Base-by-base conservation (phyloP, 1,140 invertebrate genomes). In the Ganaspis sp. region DNA sequence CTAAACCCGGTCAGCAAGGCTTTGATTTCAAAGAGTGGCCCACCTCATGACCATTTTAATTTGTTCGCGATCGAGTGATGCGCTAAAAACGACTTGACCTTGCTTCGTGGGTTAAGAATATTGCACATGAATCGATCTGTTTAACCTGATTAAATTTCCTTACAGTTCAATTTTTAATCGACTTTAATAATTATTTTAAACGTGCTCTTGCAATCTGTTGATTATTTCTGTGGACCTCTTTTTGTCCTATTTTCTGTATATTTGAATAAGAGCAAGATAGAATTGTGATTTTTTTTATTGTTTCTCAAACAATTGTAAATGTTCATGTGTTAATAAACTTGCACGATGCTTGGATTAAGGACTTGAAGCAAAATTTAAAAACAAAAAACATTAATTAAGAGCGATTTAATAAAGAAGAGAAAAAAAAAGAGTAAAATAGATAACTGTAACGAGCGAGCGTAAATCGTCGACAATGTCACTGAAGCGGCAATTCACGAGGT, bases 1-100 rank as follows among this genome's bases (percentile, higher is more conserved):
- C 91, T 87, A 91, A 91, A 89, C 91, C 91, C 82, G 90, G 90
- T 86, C 91, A 91, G 87, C 92, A 92, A 92, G 90, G 90, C 85
- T 93, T 92, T 91, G 92, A 93, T 90, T 93, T 92, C 90, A 93
- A 92, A 92, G 92, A 93, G 87, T 93, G 92, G 92, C 92, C 92
- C 87, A 90, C 92, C 86, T 92, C 92, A 92, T 93, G 92, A 93
- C 92, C 89, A 87, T 91, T 91, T 91, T 91, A 91, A 91, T 90
- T 90, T 73, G 90, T 79, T 84, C 86, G 84, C 84, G 86, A 87
- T 82, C 84, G 87, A 89, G 85, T 86, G 73, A 88, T 89, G 88
- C 88, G 88, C 88, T 89, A 73, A 89, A 87, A 72, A 77, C 82
- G 83, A 86, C 85, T 86, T 86, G 87, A 82, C 82, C 87, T 90